These are phyloP conservation scores for Eufriesea mexicana DNA, from an alignment of 1,140 invertebrate genomes.

Conservation along the genomic window DNA sequence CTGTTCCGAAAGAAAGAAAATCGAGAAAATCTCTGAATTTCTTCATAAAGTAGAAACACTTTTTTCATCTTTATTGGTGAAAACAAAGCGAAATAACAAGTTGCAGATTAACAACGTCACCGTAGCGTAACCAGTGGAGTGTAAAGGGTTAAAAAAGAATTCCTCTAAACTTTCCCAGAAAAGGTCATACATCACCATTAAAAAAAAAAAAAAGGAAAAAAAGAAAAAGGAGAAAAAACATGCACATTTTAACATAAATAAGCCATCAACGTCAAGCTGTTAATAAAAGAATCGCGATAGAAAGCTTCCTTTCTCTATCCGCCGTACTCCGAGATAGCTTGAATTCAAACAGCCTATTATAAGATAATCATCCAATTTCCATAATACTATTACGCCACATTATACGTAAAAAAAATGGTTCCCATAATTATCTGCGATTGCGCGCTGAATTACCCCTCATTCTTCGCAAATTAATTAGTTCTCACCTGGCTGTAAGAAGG, in stretches of 20 bases:
- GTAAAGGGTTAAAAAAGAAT: too few relatives aligned
- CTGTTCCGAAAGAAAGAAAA: neutral
- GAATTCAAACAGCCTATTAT: neutral
- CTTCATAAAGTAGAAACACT: neutral
- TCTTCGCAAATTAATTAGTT: slow-evolving; percentile 7
- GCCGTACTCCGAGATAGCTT: neutral
- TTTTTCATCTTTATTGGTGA: too few relatives aligned
- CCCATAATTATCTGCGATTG: slow-evolving; percentile 1
- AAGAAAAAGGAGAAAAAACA: neutral
- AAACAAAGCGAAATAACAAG: too few relatives aligned
- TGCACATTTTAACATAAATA: too few relatives aligned
- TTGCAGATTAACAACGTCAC: too few relatives aligned
- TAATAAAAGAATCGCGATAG: neutral
- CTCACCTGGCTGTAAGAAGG: neutral
- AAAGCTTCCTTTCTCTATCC: neutral
- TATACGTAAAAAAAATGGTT: neutral
- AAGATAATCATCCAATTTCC: neutral
- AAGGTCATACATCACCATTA: too few relatives aligned
- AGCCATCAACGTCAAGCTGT: neutral
- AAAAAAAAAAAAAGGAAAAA: too few relatives aligned
- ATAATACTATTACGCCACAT: neutral
- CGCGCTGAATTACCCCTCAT: neutral
- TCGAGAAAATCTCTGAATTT: neutral
- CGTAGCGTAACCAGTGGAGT: too few relatives aligned
- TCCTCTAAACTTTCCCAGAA: too few relatives aligned